phyloP scores from a whole-genome alignment of 1,140 invertebrate genomes.

The Ctenoplectra terminalis region DNA sequence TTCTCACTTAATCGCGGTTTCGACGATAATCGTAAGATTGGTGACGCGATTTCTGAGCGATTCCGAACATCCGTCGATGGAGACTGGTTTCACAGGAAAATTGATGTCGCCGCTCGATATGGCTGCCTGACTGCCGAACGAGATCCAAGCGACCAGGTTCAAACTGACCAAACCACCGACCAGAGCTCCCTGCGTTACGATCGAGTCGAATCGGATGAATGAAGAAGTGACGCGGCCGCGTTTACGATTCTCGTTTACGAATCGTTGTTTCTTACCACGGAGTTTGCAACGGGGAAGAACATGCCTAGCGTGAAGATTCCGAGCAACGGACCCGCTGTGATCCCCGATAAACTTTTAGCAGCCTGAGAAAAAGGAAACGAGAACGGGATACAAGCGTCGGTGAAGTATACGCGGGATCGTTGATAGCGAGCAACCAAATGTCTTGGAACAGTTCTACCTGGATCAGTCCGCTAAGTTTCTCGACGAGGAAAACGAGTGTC shows the following conservation, averaged over 20 bases:
- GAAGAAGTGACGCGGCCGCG: rapidly evolving
- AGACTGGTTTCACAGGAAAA: constrained; percentile 85
- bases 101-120: constrained; percentile 86
- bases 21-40: constrained; percentile 67
- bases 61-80: constrained; percentile 85
- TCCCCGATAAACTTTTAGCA: constrained; percentile 86
- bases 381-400: background rate
- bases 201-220: background rate
- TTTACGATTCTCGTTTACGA: background rate
- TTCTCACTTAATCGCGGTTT: constrained; percentile 68
- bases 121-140: constrained; percentile 91
- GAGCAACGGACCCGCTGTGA: constrained; percentile 89
- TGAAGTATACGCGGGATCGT: too few species aligned
- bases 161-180: constrained; percentile 88
- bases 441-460: constrained; percentile 81
- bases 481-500: constrained; percentile 87
- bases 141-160: constrained; percentile 91
- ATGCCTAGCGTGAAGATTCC: constrained; percentile 91
- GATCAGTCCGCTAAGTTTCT: constrained; percentile 87
- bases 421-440: too few species aligned
- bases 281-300: constrained; percentile 89
- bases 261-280: constrained; percentile 82
- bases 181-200: constrained; percentile 88
- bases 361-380: constrained; percentile 76
- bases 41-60: constrained; percentile 54